Percentiles rank a stretch among this genome's conserved stretches.
These are phyloP conservation scores for Caenorhabditis briggsae DNA, from an alignment of 1,140 invertebrate species.

Conservation along the genomic window DNA sequence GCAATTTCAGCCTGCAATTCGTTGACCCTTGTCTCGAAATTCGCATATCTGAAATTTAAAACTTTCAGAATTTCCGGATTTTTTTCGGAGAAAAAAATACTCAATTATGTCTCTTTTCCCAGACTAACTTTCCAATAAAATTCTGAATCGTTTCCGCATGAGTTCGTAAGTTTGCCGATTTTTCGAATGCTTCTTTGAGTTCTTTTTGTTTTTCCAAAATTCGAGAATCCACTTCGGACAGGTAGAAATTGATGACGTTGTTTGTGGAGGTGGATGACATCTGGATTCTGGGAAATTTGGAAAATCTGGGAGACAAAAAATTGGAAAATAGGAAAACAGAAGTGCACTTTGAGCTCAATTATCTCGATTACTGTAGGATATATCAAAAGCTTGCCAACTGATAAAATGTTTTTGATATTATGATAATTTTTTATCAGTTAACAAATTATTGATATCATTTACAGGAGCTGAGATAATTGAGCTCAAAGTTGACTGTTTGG, in stretches of 20 bases:
- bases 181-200: not conserved
- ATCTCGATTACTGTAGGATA: too few relatives aligned
- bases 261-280: not conserved
- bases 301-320: too few relatives aligned
- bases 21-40: slow-evolving; percentile 44
- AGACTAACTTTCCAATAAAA: slow-evolving; percentile 38
- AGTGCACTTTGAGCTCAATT: too few relatives aligned
- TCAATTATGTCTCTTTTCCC: not conserved
- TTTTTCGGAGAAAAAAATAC: not conserved
- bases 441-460: too few relatives aligned
- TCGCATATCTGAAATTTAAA: slow-evolving; percentile 10
- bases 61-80: not conserved
- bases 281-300: not conserved
- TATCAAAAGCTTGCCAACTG: too few relatives aligned
- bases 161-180: slow-evolving; percentile 11
- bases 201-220: not conserved
- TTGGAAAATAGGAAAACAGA: too few relatives aligned
- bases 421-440: too few relatives aligned
- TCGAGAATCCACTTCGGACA: slow-evolving; percentile 44
- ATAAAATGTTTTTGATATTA: too few relatives aligned
- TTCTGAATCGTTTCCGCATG: slow-evolving; percentile 50
- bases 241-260: slow-evolving; percentile 8
- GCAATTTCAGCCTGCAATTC: slow-evolving; percentile 7
- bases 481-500: too few relatives aligned
- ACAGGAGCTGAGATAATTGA: too few relatives aligned